Conservation (phyloP, 1,140 invertebrate species). For the Hydropsyche tenuis region DNA sequence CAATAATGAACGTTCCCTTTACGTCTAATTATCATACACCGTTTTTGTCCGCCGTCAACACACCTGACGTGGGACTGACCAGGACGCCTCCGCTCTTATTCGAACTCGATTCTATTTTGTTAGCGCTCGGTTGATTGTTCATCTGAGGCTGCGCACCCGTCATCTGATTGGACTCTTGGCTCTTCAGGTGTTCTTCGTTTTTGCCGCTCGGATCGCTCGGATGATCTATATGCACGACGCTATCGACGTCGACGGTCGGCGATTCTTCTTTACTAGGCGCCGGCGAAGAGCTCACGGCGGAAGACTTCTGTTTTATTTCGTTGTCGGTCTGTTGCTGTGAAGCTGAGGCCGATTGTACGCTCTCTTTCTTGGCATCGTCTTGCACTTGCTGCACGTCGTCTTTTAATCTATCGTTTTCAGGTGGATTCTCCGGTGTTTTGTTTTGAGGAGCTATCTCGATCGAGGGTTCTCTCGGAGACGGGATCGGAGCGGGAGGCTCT, state of each 20-base stretch:
- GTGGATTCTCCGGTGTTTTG: slow-evolving; percentile 16
- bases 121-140: slow-evolving; percentile 12
- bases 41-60: slow-evolving; percentile 37
- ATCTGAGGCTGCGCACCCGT: not conserved
- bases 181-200: slow-evolving; percentile 24
- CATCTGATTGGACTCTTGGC: not conserved
- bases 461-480: slow-evolving; percentile 31
- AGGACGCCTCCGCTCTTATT: slow-evolving; percentile 16
- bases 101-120: slow-evolving; percentile 16
- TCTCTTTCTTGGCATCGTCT: slow-evolving; percentile 24
- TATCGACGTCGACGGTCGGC: slow-evolving; percentile 12
- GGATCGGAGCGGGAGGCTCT: slow-evolving; percentile 28
- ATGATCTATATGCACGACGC: slow-evolving; percentile 17
- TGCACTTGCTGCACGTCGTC: slow-evolving; percentile 21
- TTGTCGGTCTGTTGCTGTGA: slow-evolving; percentile 28
- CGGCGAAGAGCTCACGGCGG: slow-evolving; percentile 10
- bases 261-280: slow-evolving; percentile 20
- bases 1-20: not conserved
- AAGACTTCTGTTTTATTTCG: slow-evolving; percentile 28
- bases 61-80: slow-evolving; percentile 24
- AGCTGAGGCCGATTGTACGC: slow-evolving; percentile 27
- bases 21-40: slow-evolving; percentile 42
- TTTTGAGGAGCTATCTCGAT: slow-evolving; percentile 18
- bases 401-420: slow-evolving; percentile 15
- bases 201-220: slow-evolving; percentile 35